Evolutionary conservation across 2,797 vertebrate genomes (phyloP).

Genomic region (Enteromius unitaeniatus): DNA sequence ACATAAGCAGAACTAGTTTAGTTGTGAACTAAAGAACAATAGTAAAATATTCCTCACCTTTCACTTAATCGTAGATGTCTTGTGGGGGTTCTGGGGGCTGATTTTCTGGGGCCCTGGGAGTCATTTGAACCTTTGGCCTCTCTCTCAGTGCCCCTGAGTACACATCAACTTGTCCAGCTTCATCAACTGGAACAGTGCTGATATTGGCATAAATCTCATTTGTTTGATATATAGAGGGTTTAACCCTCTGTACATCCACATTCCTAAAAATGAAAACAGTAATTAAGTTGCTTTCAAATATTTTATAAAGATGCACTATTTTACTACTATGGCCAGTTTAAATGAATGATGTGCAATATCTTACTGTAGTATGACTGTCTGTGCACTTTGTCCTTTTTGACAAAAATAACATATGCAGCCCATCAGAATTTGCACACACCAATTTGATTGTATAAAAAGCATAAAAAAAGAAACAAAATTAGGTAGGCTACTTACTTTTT

Average conservation of each 20-base stretch:
- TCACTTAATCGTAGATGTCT: background rate
- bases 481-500: background rate
- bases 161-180: background rate
- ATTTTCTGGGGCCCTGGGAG: background rate
- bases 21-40: background rate
- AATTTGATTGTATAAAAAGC: background rate
- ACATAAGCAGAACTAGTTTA: no score
- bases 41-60: background rate
- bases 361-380: background rate
- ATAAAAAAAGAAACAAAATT: background rate
- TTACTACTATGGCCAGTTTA: background rate
- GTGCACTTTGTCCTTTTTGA: background rate
- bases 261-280: background rate
- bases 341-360: background rate
- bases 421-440: background rate
- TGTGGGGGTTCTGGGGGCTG: background rate
- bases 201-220: constrained; percentile 30
- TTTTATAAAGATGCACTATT: background rate
- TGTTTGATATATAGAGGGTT: background rate
- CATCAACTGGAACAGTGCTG: background rate
- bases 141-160: background rate
- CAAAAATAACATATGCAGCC: background rate
- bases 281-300: background rate
- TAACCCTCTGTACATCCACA: background rate
- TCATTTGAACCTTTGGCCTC: background rate